Evolutionary conservation across 2,797 vertebrate species (phyloP).

Genomic region (Pseudochirops cupreus): DNA sequence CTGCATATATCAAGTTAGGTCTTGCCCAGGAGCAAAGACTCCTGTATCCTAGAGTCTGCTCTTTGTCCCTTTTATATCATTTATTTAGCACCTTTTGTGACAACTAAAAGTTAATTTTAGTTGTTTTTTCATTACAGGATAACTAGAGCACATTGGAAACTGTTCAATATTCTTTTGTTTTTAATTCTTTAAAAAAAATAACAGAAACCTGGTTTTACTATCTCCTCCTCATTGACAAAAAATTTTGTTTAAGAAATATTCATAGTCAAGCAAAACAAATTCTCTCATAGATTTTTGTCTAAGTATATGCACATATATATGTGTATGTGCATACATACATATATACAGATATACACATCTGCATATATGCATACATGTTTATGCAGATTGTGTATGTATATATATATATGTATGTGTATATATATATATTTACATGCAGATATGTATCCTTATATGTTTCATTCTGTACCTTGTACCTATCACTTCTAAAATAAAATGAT

Average conservation of each 20-base stretch:
- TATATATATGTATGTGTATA: not conserved
- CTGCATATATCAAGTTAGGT: not conserved
- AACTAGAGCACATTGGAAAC: not conserved
- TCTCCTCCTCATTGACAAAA: not conserved
- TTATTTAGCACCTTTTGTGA: not conserved
- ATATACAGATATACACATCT: too few relatives aligned
- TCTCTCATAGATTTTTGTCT: not conserved
- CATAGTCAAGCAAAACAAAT: not conserved
- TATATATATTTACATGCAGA: not conserved
- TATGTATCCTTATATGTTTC: not conserved
- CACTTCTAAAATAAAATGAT: not conserved
- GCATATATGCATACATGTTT: not conserved
- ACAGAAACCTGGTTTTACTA: not conserved
- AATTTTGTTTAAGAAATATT: not conserved
- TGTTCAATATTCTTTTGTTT: not conserved
- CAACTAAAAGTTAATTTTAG: not conserved
- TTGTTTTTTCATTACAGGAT: not conserved
- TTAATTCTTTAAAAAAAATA: not conserved
- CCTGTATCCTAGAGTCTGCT: not conserved
- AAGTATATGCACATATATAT: not conserved
- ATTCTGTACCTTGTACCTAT: not conserved
- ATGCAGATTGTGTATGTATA: too few relatives aligned
- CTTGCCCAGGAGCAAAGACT: not conserved
- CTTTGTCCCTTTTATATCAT: not conserved
- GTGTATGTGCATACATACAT: too few relatives aligned